Percentiles rank a stretch among this genome's conserved stretches.
Evolutionary conservation across 2,888 invertebrate species (phyloP).

Genomic region (Drosophila meridionalis): DNA sequence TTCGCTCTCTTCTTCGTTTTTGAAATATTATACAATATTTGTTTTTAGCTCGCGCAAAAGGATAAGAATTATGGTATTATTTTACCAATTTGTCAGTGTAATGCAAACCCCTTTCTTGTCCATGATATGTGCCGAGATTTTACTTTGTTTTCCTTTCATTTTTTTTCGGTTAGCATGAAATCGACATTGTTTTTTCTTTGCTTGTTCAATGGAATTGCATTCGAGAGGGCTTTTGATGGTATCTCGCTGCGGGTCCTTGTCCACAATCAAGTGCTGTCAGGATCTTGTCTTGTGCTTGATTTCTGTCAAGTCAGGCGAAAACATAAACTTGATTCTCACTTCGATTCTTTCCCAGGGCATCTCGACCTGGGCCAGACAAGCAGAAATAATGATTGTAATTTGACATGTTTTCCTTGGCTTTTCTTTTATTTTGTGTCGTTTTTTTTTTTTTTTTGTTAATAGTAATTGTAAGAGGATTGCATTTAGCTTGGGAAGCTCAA

Average conservation of each 20-base stretch:
- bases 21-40: slow-evolving; percentile 79
- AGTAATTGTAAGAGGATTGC: slow-evolving; percentile 54
- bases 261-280: slow-evolving; percentile 57
- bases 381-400: slow-evolving; percentile 52
- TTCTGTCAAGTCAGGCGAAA: slow-evolving; percentile 69
- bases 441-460: slow-evolving; percentile 3
- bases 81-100: slow-evolving; percentile 79
- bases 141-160: slow-evolving; percentile 28
- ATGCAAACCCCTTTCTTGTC: slow-evolving; percentile 65
- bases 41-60: slow-evolving; percentile 70
- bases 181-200: slow-evolving; percentile 41
- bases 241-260: slow-evolving; percentile 43
- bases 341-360: slow-evolving; percentile 58
- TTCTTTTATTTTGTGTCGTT: neutral
- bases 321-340: slow-evolving; percentile 62
- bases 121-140: slow-evolving; percentile 40
- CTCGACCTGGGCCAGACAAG: slow-evolving; percentile 29
- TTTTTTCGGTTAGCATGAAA: slow-evolving; percentile 60
- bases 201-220: slow-evolving; percentile 53
- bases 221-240: slow-evolving; percentile 10
- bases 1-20: slow-evolving; percentile 21
- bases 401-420: slow-evolving; percentile 40
- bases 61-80: slow-evolving; percentile 79
- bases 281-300: slow-evolving; percentile 57
- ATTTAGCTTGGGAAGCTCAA: slow-evolving; percentile 39